Conservation (phyloP, 2,888 invertebrate species). For the Meganola albula region DNA sequence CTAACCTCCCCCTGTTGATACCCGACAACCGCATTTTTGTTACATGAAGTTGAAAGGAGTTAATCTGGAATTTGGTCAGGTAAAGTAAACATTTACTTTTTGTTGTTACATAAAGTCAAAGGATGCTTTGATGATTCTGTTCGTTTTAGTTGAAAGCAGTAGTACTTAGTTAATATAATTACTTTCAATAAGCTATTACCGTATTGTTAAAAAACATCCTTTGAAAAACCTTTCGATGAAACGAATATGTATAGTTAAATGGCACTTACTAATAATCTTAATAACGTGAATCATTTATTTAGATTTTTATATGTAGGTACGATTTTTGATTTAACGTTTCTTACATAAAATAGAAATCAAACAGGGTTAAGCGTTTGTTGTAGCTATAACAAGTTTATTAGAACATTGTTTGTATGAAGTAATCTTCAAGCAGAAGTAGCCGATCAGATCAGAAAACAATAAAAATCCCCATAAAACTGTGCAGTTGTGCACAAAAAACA, state of each 20-base stretch:
- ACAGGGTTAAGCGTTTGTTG: too few species aligned
- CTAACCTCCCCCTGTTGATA: constrained; percentile 52
- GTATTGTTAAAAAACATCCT: too few species aligned
- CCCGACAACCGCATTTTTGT: constrained; percentile 59
- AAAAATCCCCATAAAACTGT: constrained; percentile 66
- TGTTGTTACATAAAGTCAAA: constrained; percentile 43
- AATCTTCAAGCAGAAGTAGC: constrained; percentile 42
- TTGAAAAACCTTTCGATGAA: not conserved
- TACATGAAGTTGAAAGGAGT: constrained; percentile 57
- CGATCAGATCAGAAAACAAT: constrained; percentile 62
- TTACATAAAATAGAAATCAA: too few species aligned
- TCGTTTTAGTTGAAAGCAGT: constrained; percentile 9
- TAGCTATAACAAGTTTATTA: too few species aligned
- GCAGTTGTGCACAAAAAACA: constrained; percentile 61
- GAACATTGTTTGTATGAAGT: constrained; percentile 54
- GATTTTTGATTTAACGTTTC: too few species aligned
- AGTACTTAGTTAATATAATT: too few species aligned
- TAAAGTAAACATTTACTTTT: constrained; percentile 57
- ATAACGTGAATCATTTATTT: too few species aligned
- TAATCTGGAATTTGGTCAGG: constrained; percentile 64
- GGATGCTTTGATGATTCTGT: constrained; percentile 13
- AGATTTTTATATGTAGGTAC: too few species aligned
- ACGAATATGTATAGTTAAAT: too few species aligned
- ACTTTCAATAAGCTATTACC: too few species aligned
- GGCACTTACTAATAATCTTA: too few species aligned